Conservation (phyloP, 2,888 invertebrate genomes). For the Xestia c-nigrum region DNA sequence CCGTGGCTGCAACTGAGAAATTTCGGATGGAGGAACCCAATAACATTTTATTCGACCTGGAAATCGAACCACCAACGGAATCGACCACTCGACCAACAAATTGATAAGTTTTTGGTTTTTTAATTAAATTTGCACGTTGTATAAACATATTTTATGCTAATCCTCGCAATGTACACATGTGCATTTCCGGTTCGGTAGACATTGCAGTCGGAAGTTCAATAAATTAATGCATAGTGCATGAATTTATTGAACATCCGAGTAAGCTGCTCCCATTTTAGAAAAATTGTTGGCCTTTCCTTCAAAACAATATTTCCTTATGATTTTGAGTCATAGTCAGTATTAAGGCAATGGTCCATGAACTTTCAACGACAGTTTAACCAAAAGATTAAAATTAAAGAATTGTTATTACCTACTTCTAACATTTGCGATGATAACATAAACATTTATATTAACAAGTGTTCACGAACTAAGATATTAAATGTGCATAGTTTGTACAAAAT, state of each 20-base stretch:
- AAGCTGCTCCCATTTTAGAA: neutral
- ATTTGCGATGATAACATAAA: neutral
- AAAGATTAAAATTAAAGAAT: conserved; percentile 4
- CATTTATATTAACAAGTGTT: conserved; percentile 16
- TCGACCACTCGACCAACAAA: neutral
- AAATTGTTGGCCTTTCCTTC: conserved; percentile 5
- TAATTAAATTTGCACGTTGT: neutral
- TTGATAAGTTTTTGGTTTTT: neutral
- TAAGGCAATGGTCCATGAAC: neutral
- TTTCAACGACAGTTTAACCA: neutral
- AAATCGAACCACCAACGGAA: neutral
- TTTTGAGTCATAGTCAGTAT: neutral
- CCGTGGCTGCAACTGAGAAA: neutral
- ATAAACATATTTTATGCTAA: neutral
- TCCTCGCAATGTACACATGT: neutral
- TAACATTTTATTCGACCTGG: neutral
- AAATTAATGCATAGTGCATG: too few relatives aligned
- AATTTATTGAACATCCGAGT: too few relatives aligned
- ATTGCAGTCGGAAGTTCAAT: neutral
- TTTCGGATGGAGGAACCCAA: neutral
- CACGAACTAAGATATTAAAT: conserved; percentile 9
- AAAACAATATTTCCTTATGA: conserved; percentile 14
- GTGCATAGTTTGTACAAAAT: conserved; percentile 22
- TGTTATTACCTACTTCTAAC: neutral
- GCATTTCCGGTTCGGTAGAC: neutral